Base-by-base conservation (phyloP, 2,888 invertebrate genomes). In the Dynastes hyllus region DNA sequence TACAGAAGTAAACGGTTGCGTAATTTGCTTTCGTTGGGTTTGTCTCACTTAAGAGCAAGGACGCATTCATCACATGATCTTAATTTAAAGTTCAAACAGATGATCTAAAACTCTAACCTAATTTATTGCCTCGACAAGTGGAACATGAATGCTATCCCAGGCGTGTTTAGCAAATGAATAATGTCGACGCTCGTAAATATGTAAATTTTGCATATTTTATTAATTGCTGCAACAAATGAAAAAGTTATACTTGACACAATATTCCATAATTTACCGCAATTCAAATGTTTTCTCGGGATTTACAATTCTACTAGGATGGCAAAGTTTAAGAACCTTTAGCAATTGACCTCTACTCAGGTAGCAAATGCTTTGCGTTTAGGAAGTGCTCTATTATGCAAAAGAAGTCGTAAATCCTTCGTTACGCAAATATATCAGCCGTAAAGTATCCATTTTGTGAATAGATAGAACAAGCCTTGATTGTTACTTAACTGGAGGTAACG, bases 1-100 rank as follows among this genome's bases (percentile, higher is more conserved):
- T 40, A 73, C 73, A 73, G 9, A 51, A 73, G 40, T 22, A 69
- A 27, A 61, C 11, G 61, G 73, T 73, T 73, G 53, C 37, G 73
- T 73, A 61, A 69, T 16, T 40, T 8, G 16, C 22, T 8, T 50
- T 50, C 11, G 40, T 55, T 16, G 55, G 55, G n/a, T 58, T 40
- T 58, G 32, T 16, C 29, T 27, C 16, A 27, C n/a, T 55, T 32
- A 32, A 71, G 37, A 29, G 29, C n/a, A 55, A n/a, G 32, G 32
- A 29, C 13, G 22, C 55, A 50, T 37, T 50, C 9, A 9, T 22
- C 66, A 40, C 16, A 66, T 16, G 40, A 55, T 55, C 55, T 55
- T 16, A 55, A 55, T 55, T 55, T 55, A 55, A 55, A 55, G 55
- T 55, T 55, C 55, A 55, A 55, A 55, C 55, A 16, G 55, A 55